These are phyloP conservation scores for Capitulum mitella DNA, from an alignment of 2,888 invertebrate genomes.

Conservation along the genomic window DNA sequence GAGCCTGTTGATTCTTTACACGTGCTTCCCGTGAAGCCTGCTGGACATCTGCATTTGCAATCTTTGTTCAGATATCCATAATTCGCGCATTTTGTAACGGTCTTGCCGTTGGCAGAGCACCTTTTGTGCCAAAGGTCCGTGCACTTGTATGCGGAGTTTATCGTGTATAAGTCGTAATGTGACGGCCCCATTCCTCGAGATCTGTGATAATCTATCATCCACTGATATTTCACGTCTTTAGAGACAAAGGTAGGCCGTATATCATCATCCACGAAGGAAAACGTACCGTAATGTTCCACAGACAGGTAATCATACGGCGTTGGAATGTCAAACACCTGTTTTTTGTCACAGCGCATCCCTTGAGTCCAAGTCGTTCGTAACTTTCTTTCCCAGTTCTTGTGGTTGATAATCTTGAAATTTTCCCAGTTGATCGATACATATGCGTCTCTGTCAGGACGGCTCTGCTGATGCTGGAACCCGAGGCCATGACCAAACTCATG, in stretches of 20 bases:
- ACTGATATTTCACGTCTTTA: not conserved
- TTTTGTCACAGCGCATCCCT: not conserved
- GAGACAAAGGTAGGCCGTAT: not conserved
- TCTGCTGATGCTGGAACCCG: not conserved
- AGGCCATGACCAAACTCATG: constrained; percentile 3
- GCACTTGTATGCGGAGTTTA: not conserved
- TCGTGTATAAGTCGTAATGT: not conserved
- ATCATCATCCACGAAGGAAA: not conserved
- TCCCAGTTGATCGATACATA: not conserved
- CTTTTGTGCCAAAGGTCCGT: not conserved
- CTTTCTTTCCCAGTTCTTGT: not conserved
- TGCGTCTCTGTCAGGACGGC: not conserved
- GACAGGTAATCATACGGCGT: not conserved
- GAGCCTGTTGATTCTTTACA: not conserved
- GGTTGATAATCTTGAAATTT: not conserved
- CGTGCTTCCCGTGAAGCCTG: not conserved
- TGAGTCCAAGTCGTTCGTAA: not conserved
- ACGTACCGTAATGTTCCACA: not conserved
- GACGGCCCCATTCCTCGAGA: not conserved
- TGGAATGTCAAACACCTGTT: not conserved
- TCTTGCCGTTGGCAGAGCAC: not conserved
- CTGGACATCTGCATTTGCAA: not conserved
- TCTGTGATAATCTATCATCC: constrained; percentile 2
- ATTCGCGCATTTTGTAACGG: not conserved
- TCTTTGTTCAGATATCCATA: not conserved